These are phyloP conservation scores for Colletes gigas DNA, from an alignment of 1,140 invertebrate genomes.

Conservation along the genomic window DNA sequence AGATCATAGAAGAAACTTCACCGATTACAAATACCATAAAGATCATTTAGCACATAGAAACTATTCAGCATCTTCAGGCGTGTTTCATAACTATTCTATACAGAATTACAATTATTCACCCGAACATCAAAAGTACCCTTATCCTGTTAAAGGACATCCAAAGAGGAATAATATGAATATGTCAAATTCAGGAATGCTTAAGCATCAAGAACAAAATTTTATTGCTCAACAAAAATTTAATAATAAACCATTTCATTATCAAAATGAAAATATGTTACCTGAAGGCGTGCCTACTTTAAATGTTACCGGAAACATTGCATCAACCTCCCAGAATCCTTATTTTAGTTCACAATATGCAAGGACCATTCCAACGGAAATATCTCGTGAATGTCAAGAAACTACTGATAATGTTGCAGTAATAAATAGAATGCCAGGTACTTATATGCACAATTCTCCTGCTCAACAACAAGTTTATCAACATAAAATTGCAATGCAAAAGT, in stretches of 20 bases:
- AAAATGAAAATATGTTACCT: slow-evolving; percentile 60
- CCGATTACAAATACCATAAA: slow-evolving; percentile 75
- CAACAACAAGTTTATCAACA: slow-evolving; percentile 74
- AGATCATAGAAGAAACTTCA: slow-evolving; percentile 70
- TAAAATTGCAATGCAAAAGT: slow-evolving; percentile 75
- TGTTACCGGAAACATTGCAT: slow-evolving; percentile 55
- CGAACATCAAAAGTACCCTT: slow-evolving; percentile 76
- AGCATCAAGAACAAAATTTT: slow-evolving; percentile 71
- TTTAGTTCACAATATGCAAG: slow-evolving; percentile 67
- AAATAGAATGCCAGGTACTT: slow-evolving; percentile 54
- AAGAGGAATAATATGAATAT: slow-evolving; percentile 60
- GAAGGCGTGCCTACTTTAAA: slow-evolving; percentile 56
- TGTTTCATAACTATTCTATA: slow-evolving; percentile 72
- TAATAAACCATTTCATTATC: slow-evolving; percentile 72
- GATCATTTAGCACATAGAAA: slow-evolving; percentile 65
- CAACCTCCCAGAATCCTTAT: slow-evolving; percentile 72
- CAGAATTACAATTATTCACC: slow-evolving; percentile 71
- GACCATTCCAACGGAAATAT: slow-evolving; percentile 64
- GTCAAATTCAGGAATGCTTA: slow-evolving; percentile 68
- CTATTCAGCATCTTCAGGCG: slow-evolving; percentile 65
- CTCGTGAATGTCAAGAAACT: slow-evolving; percentile 63
- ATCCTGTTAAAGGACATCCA: slow-evolving; percentile 70
- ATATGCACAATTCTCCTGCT: slow-evolving; percentile 49
- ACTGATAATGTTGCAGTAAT: slow-evolving; percentile 50
- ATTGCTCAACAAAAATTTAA: slow-evolving; percentile 72